Conservation (phyloP, 2,888 invertebrate species). For the Eilema depressum region DNA sequence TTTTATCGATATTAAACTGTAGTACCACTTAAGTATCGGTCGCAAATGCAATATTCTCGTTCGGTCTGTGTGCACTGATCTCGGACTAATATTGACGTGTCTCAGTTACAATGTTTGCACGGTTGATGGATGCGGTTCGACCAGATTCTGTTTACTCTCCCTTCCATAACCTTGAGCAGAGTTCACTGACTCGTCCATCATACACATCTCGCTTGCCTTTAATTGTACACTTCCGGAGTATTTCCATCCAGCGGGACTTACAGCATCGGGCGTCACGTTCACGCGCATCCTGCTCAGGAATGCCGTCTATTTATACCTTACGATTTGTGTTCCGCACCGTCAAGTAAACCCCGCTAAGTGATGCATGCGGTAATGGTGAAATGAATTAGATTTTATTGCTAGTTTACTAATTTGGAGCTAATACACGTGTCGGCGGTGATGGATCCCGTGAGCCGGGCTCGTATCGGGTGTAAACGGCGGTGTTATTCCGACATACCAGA, state of each 20-base stretch:
- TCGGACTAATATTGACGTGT: conserved; percentile 70
- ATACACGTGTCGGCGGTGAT: conserved; percentile 70
- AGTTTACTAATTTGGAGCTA: conserved; percentile 69
- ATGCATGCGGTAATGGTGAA: conserved; percentile 55
- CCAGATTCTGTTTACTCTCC: conserved; percentile 69
- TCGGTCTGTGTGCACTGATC: conserved; percentile 26
- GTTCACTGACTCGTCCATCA: conserved; percentile 76
- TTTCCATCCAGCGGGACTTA: conserved; percentile 73
- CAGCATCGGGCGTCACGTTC: conserved; percentile 69
- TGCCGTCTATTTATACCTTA: conserved; percentile 55
- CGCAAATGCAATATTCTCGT: conserved; percentile 59
- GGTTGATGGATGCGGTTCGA: conserved; percentile 75
- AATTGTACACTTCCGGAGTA: conserved; percentile 78
- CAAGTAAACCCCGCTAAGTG: conserved; percentile 38
- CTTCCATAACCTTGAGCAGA: conserved; percentile 75
- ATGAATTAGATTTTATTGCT: conserved; percentile 67
- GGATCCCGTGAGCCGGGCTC: conserved; percentile 64
- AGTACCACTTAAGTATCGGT: conserved; percentile 43
- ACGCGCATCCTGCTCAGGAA: conserved; percentile 66
- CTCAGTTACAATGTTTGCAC: conserved; percentile 75
- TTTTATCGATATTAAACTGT: conserved; percentile 45
- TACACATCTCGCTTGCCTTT: conserved; percentile 65
- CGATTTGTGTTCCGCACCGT: conserved; percentile 44
- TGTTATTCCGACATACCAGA: conserved; percentile 78
- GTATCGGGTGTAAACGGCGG: conserved; percentile 69